phyloP scores from a whole-genome alignment of 2,888 invertebrate species.

The Argynnis bischoffii region DNA sequence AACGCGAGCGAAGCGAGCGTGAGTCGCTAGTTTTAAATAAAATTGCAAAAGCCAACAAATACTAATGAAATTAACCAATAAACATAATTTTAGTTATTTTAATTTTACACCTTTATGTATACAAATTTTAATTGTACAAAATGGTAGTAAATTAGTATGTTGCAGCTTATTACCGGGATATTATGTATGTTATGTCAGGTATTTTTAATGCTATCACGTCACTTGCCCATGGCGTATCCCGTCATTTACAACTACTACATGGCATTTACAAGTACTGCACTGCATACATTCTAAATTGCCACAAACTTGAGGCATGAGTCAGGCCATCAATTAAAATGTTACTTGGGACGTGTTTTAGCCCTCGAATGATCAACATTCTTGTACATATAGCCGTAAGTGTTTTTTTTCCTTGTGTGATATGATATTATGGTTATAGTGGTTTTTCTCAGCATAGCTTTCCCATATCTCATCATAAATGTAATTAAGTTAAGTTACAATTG shows the following conservation, averaged over 20 bases:
- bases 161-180: neutral
- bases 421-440: conserved; percentile 23
- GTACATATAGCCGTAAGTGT: conserved; percentile 20
- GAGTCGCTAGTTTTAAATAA: no score
- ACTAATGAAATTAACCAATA: no score
- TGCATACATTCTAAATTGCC: conserved; percentile 21
- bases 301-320: conserved; percentile 47
- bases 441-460: conserved; percentile 24
- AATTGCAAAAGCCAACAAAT: no score
- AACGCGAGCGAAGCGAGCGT: no score
- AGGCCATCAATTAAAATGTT: conserved; percentile 56
- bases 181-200: conserved; percentile 44
- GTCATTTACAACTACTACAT: conserved; percentile 26
- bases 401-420: conserved; percentile 27
- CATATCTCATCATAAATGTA: conserved; percentile 13
- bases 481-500: conserved; percentile 9
- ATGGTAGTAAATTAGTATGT: no score
- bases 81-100: no score
- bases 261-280: conserved; percentile 4
- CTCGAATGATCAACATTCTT: conserved; percentile 39
- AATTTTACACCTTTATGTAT: no score
- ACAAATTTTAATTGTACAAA: no score
- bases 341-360: conserved; percentile 46
- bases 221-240: conserved; percentile 55
- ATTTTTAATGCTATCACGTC: conserved; percentile 55